Evolutionary conservation across 2,113 vertebrate species (phyloP).

Genomic region (Girardinichthys multiradiatus): DNA sequence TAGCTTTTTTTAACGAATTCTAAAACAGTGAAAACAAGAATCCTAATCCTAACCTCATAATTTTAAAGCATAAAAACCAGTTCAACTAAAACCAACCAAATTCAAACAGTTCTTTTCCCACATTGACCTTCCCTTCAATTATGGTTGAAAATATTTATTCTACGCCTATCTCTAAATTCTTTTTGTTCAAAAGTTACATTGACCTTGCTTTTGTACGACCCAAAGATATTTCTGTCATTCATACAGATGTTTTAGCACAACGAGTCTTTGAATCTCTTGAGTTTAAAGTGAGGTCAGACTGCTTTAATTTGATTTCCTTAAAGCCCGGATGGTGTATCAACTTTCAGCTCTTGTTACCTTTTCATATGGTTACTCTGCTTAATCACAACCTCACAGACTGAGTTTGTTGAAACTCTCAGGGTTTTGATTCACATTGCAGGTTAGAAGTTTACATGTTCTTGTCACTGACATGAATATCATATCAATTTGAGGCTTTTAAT

Average conservation of each 20-base stretch:
- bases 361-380: not conserved
- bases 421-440: not conserved
- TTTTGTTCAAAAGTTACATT: not conserved
- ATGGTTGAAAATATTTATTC: not conserved
- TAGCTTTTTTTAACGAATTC: too few relatives aligned
- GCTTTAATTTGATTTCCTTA: constrained; percentile 2
- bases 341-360: not conserved
- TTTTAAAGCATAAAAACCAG: too few relatives aligned
- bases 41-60: too few relatives aligned
- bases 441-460: not conserved
- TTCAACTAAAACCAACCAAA: not conserved
- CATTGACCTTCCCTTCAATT: not conserved
- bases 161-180: not conserved
- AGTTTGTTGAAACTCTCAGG: not conserved
- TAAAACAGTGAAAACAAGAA: too few relatives aligned
- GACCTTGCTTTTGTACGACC: not conserved
- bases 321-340: not conserved
- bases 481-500: too few relatives aligned
- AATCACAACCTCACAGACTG: not conserved
- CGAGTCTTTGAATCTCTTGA: not conserved
- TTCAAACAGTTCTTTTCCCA: not conserved
- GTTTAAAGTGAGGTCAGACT: not conserved
- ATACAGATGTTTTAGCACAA: not conserved
- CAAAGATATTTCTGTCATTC: too few relatives aligned
- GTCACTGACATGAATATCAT: not conserved